Evolutionary conservation across 2,797 vertebrate genomes (phyloP).

Genomic region (Remorina albescens): DNA sequence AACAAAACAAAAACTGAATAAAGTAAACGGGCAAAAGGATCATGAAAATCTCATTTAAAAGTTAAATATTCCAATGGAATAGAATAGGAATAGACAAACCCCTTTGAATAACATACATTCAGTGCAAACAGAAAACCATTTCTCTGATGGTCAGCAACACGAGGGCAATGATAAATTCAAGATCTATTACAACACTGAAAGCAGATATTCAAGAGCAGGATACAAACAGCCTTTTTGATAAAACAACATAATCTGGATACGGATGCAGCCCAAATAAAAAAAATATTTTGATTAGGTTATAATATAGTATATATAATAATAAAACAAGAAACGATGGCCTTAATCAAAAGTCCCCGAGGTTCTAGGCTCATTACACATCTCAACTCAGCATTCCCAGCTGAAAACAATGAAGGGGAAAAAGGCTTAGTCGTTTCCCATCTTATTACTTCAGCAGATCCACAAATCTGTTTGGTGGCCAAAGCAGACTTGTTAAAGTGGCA

Average conservation of each 20-base stretch:
- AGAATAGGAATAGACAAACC: too few relatives aligned
- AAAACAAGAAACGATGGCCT: neutral
- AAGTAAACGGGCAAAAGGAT: neutral
- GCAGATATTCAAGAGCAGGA: neutral
- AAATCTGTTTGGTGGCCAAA: constrained; percentile 54
- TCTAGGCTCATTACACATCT: constrained; percentile 21
- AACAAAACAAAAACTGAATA: too few relatives aligned
- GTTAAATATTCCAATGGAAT: constrained; percentile 14
- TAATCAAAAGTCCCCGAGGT: neutral
- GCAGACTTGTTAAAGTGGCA: constrained; percentile 57
- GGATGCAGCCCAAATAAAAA: neutral
- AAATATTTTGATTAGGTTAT: neutral
- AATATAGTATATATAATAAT: constrained; percentile 11
- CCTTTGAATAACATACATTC: constrained; percentile 26
- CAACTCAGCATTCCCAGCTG: neutral
- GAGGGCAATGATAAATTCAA: constrained; percentile 12
- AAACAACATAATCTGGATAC: neutral
- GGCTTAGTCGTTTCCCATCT: constrained; percentile 28
- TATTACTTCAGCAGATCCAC: constrained; percentile 44
- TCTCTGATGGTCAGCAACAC: constrained; percentile 5
- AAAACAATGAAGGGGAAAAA: constrained; percentile 42
- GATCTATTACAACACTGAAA: constrained; percentile 9
- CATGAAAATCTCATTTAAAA: neutral
- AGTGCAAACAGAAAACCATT: constrained; percentile 16
- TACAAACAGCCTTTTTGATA: neutral